These are phyloP conservation scores for Jaculus jaculus DNA, from an alignment of 2,113 vertebrate genomes.

Conservation along the genomic window DNA sequence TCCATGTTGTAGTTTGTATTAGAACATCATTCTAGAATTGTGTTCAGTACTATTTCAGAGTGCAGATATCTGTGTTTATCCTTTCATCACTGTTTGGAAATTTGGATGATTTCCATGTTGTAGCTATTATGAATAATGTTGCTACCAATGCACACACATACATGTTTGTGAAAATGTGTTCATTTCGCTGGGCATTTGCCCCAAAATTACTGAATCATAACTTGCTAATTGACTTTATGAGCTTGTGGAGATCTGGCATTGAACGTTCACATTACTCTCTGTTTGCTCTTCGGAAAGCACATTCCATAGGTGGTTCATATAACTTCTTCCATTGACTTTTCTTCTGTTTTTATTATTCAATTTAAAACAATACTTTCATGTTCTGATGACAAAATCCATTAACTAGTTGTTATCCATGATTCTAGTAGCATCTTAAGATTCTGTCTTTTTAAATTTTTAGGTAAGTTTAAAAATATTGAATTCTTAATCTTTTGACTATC, in stretches of 20 bases:
- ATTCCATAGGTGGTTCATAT: not conserved
- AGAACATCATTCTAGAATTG: not conserved
- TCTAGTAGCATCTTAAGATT: not conserved
- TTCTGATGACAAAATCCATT: not conserved
- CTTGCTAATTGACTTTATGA: not conserved
- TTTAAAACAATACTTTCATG: not conserved
- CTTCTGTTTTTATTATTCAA: not conserved
- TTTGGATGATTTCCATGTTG: not conserved
- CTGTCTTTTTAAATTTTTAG: not conserved
- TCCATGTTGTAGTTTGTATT: not conserved
- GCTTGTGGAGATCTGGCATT: not conserved
- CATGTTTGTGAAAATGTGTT: not conserved
- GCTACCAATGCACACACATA: not conserved
- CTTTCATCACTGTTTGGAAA: no score
- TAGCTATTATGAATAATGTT: not conserved
- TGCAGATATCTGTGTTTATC: not conserved
- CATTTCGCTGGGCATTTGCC: not conserved
- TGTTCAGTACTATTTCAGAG: not conserved
- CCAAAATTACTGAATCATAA: not conserved
- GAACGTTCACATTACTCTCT: not conserved
- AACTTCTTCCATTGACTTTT: constrained; percentile 11
- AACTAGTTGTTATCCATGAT: not conserved
- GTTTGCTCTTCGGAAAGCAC: not conserved
- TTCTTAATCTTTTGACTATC: not conserved
- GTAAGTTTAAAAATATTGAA: not conserved